Conservation (phyloP, 64 coral and sea anemone genomes). For the Pocillopora verrucosa region DNA sequence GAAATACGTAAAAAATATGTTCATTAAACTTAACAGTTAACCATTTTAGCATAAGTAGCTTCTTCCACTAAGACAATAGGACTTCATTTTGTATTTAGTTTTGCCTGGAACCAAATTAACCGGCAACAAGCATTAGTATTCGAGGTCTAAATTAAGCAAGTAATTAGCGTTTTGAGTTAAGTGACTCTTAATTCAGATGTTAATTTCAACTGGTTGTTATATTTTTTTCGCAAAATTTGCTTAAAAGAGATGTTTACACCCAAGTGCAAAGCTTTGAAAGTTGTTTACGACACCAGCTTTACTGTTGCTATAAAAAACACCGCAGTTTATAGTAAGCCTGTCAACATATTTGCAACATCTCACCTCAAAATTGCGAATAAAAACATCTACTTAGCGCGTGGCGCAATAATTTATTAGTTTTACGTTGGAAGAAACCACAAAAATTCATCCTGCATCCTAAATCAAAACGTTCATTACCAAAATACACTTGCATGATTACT, state of each 20-base stretch:
- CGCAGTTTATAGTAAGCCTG: not conserved
- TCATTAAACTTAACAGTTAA: not conserved
- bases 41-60: not conserved
- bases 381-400: not conserved
- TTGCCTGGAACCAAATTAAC: not conserved
- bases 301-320: not conserved
- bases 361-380: not conserved
- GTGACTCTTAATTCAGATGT: slow-evolving; percentile 7
- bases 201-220: slow-evolving; percentile 2
- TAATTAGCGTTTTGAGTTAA: slow-evolving; percentile 11
- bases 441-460: not conserved
- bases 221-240: not conserved
- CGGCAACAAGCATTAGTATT: not conserved
- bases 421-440: not conserved
- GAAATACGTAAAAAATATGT: not conserved
- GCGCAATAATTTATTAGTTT: not conserved
- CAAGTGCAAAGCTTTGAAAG: not conserved
- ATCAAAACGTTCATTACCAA: not conserved
- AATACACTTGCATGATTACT: not conserved
- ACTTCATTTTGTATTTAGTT: not conserved
- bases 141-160: slow-evolving; percentile 14
- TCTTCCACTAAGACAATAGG: not conserved
- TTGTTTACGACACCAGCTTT: slow-evolving; percentile 18
- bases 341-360: not conserved
- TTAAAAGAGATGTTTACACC: slow-evolving; percentile 11